A percentile compares a stretch with the other conserved stretches of the same genome.
Evolutionary conservation across 2,113 vertebrate genomes (phyloP).

Genomic region (Uropsilus gracilis): DNA sequence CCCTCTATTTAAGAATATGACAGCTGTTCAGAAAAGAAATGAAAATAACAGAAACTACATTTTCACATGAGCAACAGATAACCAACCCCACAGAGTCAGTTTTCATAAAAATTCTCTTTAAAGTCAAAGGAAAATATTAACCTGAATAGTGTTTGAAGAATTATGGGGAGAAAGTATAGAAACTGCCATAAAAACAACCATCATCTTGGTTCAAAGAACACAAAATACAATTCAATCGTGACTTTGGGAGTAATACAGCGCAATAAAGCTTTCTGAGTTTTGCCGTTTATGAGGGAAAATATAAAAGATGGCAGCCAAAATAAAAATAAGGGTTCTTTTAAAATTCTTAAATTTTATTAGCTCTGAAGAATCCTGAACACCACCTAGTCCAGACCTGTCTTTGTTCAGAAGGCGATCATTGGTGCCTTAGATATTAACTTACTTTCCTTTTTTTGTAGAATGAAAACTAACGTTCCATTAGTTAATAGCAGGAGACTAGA

Average conservation of each 20-base stretch:
- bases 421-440: background rate
- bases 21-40: conserved; percentile 26
- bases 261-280: background rate
- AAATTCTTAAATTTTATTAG: background rate
- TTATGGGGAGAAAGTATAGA: background rate
- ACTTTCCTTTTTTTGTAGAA: background rate
- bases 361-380: background rate
- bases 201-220: background rate
- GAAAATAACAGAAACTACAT: background rate
- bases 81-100: background rate
- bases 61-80: background rate
- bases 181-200: conserved; percentile 24
- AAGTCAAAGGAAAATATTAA: background rate
- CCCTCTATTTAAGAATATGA: conserved; percentile 18
- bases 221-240: background rate
- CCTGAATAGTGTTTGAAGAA: background rate
- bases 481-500: background rate
- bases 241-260: background rate
- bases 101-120: background rate
- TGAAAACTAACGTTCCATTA: no score
- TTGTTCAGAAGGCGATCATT: background rate
- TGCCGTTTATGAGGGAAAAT: background rate
- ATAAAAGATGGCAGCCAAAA: background rate
- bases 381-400: background rate
- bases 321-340: conserved; percentile 11